phyloP scores from a whole-genome alignment of 2,888 invertebrate species.

The Oscheius onirici region DNA sequence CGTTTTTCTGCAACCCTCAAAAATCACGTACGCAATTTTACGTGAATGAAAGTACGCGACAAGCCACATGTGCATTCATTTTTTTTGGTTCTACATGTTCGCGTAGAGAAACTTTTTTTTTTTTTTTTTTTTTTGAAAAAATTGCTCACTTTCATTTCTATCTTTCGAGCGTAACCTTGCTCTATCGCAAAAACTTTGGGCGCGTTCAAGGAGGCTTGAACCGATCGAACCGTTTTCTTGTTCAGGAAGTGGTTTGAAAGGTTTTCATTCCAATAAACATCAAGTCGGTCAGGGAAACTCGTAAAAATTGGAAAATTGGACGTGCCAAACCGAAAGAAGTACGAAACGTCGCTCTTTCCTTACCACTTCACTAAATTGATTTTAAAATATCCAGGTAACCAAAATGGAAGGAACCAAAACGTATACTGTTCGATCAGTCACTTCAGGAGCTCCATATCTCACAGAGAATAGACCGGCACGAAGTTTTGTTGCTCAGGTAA shows the following conservation, averaged over 20 bases:
- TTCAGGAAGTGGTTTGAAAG: neutral
- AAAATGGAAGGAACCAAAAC: constrained; percentile 23
- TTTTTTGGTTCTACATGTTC: no score
- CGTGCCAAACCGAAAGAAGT: no score
- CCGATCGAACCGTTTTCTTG: neutral
- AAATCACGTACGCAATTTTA: no score
- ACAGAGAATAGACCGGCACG: constrained; percentile 5
- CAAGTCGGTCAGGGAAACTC: neutral
- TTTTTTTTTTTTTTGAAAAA: neutral
- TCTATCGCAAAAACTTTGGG: neutral
- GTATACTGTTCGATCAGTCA: constrained; percentile 27
- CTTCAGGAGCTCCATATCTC: constrained; percentile 7
- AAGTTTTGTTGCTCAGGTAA: constrained; percentile 6
- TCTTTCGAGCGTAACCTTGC: neutral
- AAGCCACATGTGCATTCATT: no score
- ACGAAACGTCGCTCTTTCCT: neutral
- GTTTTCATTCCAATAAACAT: neutral
- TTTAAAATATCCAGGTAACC: neutral
- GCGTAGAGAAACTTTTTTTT: no score
- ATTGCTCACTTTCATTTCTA: neutral
- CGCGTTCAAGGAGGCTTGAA: neutral
- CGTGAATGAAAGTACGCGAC: no score
- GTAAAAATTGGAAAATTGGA: no score
- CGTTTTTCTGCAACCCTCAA: no score
- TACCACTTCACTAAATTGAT: neutral